phyloP scores from a whole-genome alignment of 2,113 vertebrate species.

The Holacanthus passer region DNA sequence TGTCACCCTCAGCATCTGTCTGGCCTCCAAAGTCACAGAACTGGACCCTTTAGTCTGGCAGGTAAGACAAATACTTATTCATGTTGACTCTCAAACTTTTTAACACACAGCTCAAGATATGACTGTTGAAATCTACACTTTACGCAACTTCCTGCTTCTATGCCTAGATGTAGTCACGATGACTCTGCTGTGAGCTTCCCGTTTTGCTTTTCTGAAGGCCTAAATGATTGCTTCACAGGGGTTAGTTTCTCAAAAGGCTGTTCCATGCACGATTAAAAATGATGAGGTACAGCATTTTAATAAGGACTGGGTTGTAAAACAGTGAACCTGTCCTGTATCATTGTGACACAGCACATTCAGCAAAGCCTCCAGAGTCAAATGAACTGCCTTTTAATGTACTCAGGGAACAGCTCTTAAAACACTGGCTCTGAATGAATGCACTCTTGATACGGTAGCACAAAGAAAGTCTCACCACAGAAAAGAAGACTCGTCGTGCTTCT shows the following conservation, averaged over 20 bases:
- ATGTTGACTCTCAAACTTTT: background rate
- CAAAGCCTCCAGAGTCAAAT: constrained; percentile 40
- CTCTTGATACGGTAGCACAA: background rate
- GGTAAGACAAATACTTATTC: constrained; percentile 73
- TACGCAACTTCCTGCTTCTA: background rate
- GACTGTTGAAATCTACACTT: background rate
- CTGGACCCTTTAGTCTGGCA: constrained; percentile 94
- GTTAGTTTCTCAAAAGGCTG: background rate
- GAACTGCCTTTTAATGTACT: constrained; percentile 33
- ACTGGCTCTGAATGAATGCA: constrained; percentile 17
- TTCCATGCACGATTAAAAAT: constrained; percentile 30
- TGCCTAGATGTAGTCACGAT: background rate
- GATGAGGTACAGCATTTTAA: constrained; percentile 30
- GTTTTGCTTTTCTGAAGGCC: background rate
- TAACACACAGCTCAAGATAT: background rate
- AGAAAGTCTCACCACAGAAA: background rate
- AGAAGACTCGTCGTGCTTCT: background rate
- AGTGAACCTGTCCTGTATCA: constrained; percentile 6
- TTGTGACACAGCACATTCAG: constrained; percentile 29
- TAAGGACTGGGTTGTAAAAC: constrained; percentile 35
- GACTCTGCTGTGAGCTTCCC: background rate
- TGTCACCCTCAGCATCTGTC: constrained; percentile 91
- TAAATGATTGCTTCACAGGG: background rate
- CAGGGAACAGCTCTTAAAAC: constrained; percentile 25
- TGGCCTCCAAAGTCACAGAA: constrained; percentile 83